Percentiles rank a stretch among this genome's conserved stretches.
These are phyloP conservation scores for Zosterops lateralis DNA, from an alignment of 2,113 vertebrate species.

Conservation along the genomic window DNA sequence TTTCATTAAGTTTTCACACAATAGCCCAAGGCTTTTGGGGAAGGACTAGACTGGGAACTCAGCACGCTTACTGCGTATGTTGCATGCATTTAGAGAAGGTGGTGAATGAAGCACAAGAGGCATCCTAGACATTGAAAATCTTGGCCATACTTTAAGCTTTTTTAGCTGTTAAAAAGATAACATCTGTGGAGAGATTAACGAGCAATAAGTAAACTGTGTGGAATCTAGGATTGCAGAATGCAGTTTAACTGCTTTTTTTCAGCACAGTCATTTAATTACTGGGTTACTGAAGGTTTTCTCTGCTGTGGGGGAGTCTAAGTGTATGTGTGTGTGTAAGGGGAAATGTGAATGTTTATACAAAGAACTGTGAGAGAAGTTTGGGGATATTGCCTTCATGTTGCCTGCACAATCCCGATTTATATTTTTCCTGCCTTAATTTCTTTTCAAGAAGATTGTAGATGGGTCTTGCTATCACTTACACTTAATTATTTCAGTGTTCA, in stretches of 20 bases:
- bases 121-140: background rate
- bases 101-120: background rate
- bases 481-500: slow-evolving; percentile 55
- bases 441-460: slow-evolving; percentile 47
- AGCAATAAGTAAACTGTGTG: background rate
- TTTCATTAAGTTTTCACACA: background rate
- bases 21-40: background rate
- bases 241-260: slow-evolving; percentile 64
- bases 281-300: slow-evolving; percentile 50
- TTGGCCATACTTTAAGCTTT: background rate
- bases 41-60: background rate
- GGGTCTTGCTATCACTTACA: slow-evolving; percentile 52
- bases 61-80: background rate
- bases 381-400: slow-evolving; percentile 43
- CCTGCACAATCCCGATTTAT: slow-evolving; percentile 43
- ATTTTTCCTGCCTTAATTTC: slow-evolving; percentile 54
- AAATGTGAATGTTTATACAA: slow-evolving; percentile 6
- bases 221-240: slow-evolving; percentile 43
- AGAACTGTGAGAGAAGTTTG: slow-evolving; percentile 27
- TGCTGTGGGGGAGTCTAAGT: background rate
- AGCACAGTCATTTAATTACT: slow-evolving; percentile 62
- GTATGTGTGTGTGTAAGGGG: background rate
- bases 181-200: background rate
- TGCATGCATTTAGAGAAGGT: background rate
- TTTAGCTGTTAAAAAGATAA: background rate